phyloP scores from a whole-genome alignment of 2,113 vertebrate genomes.

The Salvelinus namaycush region DNA sequence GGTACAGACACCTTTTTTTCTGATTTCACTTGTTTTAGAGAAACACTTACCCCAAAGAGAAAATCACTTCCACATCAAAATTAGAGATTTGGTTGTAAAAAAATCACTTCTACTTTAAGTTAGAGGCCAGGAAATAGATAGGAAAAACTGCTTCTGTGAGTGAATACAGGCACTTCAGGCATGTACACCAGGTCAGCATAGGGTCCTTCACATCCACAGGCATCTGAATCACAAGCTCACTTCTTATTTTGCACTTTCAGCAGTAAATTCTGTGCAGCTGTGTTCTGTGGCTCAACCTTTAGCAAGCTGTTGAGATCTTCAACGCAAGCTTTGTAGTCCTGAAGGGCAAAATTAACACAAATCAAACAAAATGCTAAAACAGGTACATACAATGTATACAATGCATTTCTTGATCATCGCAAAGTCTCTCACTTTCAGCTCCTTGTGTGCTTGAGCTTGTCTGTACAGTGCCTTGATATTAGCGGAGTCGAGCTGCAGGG shows the following conservation, averaged over 20 bases:
- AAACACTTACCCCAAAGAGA: no score
- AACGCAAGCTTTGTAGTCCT: slow-evolving; percentile 82
- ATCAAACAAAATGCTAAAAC: not conserved
- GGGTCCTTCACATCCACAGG: slow-evolving; percentile 8
- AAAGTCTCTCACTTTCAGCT: slow-evolving; percentile 80
- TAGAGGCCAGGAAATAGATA: not conserved
- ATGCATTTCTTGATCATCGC: not conserved
- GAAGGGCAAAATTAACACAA: not conserved
- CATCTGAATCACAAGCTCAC: slow-evolving; percentile 24
- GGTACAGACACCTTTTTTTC: no score
- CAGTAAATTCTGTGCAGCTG: slow-evolving; percentile 81
- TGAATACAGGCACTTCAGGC: slow-evolving; percentile 7
- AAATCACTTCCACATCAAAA: no score
- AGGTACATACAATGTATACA: not conserved
- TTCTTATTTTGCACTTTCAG: slow-evolving; percentile 80
- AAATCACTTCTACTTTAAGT: no score
- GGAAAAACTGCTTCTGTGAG: not conserved
- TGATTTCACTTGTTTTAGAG: no score
- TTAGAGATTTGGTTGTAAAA: no score
- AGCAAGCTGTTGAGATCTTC: slow-evolving; percentile 83
- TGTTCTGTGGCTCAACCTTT: slow-evolving; percentile 84
- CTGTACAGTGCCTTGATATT: slow-evolving; percentile 91
- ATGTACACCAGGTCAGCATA: slow-evolving; percentile 1
- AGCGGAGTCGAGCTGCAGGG: slow-evolving; percentile 80
- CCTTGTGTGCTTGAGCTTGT: slow-evolving; percentile 86